phyloP scores from a whole-genome alignment of 2,888 invertebrate species.

The Ormyrus nitidulus region DNA sequence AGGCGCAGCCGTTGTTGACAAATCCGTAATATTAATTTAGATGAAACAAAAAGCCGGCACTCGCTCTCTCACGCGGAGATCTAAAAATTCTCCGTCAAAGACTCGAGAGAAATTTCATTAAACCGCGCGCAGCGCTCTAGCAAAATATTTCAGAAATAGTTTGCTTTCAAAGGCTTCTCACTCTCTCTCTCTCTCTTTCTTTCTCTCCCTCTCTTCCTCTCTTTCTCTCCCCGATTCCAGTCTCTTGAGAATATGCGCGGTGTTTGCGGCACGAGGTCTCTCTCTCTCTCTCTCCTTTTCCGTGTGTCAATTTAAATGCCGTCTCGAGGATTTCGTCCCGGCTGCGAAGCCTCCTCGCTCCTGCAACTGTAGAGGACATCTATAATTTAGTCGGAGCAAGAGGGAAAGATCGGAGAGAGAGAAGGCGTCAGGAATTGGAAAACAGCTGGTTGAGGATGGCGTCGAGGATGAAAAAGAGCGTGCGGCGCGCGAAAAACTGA shows the following conservation, averaged over 20 bases:
- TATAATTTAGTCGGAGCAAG: constrained; percentile 62
- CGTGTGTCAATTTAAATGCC: constrained; percentile 55
- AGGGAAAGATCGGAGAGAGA: constrained; percentile 22
- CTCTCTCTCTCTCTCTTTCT: not conserved
- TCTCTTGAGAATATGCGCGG: constrained; percentile 7
- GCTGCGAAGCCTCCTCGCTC: constrained; percentile 8
- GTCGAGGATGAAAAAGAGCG: constrained; percentile 47
- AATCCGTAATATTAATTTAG: too few species aligned
- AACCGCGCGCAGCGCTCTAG: not conserved
- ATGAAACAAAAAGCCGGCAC: not conserved
- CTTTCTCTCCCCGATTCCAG: not conserved
- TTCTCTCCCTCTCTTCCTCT: not conserved
- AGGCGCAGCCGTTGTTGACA: too few species aligned
- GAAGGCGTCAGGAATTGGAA: constrained; percentile 56
- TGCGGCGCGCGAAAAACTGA: constrained; percentile 35
- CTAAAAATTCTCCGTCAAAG: constrained; percentile 16
- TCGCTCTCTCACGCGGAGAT: not conserved
- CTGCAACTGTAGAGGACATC: constrained; percentile 55
- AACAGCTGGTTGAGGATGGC: constrained; percentile 56
- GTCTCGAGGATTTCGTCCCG: constrained; percentile 54
- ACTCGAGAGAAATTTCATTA: constrained; percentile 40
- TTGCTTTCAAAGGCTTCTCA: constrained; percentile 33
- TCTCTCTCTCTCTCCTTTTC: not conserved
- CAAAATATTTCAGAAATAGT: constrained; percentile 43
- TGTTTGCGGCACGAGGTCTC: not conserved